These are phyloP conservation scores for Tanytarsus gracilentus DNA, from an alignment of 2,888 invertebrate species.

Conservation along the genomic window DNA sequence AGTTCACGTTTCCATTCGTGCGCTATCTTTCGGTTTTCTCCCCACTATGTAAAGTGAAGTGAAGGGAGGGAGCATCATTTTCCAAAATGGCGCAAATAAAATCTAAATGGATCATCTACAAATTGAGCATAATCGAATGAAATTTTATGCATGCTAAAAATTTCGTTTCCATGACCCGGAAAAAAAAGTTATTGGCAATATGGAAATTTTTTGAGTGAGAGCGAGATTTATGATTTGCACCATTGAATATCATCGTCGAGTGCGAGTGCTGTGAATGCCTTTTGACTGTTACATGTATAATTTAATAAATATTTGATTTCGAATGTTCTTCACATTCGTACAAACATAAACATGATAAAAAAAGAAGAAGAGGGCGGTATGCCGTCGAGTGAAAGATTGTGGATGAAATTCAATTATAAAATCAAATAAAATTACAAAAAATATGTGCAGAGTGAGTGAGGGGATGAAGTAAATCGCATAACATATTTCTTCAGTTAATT, in stretches of 20 bases:
- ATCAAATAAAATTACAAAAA: constrained; percentile 27
- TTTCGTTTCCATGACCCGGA: no score
- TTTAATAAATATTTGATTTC: constrained; percentile 28
- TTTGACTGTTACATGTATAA: constrained; percentile 17
- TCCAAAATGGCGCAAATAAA: constrained; percentile 24
- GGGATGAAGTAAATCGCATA: constrained; percentile 8
- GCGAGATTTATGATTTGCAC: constrained; percentile 1
- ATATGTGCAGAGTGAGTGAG: constrained; percentile 5
- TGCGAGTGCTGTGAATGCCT: not conserved
- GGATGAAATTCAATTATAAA: constrained; percentile 24
- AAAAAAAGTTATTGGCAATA: not conserved
- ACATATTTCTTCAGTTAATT: constrained; percentile 4
- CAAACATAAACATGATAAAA: not conserved
- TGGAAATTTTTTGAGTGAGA: not conserved
- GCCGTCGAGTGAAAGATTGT: constrained; percentile 26
- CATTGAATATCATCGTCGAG: no score
- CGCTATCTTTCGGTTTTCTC: not conserved
- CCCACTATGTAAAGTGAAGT: no score
- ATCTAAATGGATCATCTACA: constrained; percentile 24
- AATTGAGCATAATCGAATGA: constrained; percentile 20
- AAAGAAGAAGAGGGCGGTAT: no score
- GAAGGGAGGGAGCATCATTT: not conserved
- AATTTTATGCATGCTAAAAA: not conserved
- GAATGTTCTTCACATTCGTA: not conserved
- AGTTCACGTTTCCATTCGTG: constrained; percentile 10